Base-by-base conservation (phyloP, 1,140 invertebrate genomes). In the Oryzaephilus surinamensis region DNA sequence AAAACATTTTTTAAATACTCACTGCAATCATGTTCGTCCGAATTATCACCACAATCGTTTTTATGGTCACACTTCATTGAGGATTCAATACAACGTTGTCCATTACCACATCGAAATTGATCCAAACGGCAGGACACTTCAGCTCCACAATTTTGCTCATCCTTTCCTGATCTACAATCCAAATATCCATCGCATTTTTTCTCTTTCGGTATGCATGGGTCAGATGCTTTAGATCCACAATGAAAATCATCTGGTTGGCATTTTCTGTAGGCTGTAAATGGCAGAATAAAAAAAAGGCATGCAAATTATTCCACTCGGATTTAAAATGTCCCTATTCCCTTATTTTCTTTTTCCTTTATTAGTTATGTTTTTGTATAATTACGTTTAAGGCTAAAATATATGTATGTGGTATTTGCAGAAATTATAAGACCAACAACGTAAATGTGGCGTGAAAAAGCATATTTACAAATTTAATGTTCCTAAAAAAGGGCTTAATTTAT, bases 121-220 rank as follows among this genome's bases (percentile, higher is more conserved):
- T 91, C 87, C 41, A 91, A 67, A 28, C 77, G 72, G 53, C 89
- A 93, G 13, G 80, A 69, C 4, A 75, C 60, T n/a, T 72, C 78
- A 3, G 68, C 61, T 18, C 50, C 74, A 58, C 90, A 93, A 32
- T 74, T 76, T 30, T 84, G 76, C 60, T 95, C 91, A 54, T 95
- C 91, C 32, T 73, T 77, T 21, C 83, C 76, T 45, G 87, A 89
- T 24, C 91, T 72, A 61, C 91, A 96, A 58, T 94, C 86, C 48
- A 70, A 62, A 59, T 85, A 91, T 43, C 90, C 91, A 54, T 96
- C 84, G 65, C 92, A 95, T 57, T 74, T 79, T 61, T 91, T 91
- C 43, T 81, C 77, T 46, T 81, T 82, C 6, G 84, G 79, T 55
- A 95, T 77, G 58, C 91, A 96, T 2, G 79, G 77, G 16, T 84